Conservation (phyloP, 2,888 invertebrate genomes). For the Mythimna vitellina region DNA sequence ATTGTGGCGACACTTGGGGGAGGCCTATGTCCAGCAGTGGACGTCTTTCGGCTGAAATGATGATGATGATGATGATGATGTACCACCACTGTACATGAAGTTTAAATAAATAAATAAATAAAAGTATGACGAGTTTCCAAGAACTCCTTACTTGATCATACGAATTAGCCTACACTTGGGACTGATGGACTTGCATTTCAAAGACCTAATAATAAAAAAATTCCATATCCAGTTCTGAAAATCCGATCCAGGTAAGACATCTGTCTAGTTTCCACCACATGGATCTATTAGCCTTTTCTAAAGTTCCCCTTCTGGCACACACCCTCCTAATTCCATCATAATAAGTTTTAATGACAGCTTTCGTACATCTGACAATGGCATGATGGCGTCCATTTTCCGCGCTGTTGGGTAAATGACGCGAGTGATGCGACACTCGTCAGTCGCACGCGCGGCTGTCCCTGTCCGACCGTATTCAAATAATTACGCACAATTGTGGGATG, state of each 20-base stretch:
- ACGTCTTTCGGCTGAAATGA: too few species aligned
- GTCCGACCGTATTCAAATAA: conserved; percentile 53
- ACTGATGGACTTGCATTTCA: background rate
- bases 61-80: too few species aligned
- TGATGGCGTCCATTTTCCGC: conserved; percentile 51
- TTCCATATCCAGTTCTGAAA: background rate
- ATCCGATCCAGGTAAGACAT: background rate
- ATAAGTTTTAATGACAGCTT: conserved; percentile 42
- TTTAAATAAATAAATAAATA: too few species aligned
- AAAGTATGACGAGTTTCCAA: background rate
- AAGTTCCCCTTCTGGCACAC: background rate
- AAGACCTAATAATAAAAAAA: background rate
- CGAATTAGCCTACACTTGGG: background rate
- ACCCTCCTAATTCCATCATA: conserved; percentile 31
- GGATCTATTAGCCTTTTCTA: background rate
- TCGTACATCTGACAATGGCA: conserved; percentile 44
- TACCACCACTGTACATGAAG: too few species aligned
- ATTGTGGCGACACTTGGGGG: too few species aligned
- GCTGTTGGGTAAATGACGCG: conserved; percentile 54
- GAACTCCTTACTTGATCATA: background rate
- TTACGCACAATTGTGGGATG: conserved; percentile 51
- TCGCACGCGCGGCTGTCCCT: conserved; percentile 42
- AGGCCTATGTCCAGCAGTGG: too few species aligned
- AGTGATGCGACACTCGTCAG: conserved; percentile 54
- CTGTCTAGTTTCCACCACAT: background rate